Conservation (phyloP, 2,113 vertebrate species). For the Rhinopomastus cyanomelas region DNA sequence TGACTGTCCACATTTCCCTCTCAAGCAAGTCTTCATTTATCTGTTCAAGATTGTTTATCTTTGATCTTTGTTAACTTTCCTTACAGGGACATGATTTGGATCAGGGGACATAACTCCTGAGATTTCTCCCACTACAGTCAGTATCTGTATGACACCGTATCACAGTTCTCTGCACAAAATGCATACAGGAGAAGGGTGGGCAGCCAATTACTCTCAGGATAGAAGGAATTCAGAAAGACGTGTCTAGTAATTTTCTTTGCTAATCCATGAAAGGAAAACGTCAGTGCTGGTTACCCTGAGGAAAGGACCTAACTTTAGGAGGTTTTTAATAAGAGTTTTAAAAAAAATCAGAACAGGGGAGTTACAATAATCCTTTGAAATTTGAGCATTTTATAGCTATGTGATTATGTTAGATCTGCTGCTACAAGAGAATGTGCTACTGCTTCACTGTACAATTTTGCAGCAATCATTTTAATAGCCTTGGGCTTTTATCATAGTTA, state of each 20-base stretch:
- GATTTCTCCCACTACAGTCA: not conserved
- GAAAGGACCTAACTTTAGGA: not conserved
- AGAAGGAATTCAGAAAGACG: not conserved
- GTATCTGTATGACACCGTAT: not conserved
- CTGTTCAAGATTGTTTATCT: not conserved
- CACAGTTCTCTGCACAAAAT: not conserved
- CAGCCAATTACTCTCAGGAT: not conserved
- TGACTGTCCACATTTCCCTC: not conserved
- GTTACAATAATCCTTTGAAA: constrained; percentile 64
- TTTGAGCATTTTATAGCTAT: constrained; percentile 29
- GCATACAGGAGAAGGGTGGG: not conserved
- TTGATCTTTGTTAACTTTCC: not conserved
- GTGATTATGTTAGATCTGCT: constrained; percentile 37
- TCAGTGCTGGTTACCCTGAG: not conserved
- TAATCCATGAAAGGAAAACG: constrained; percentile 10
- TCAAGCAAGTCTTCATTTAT: not conserved
- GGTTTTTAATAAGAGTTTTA: constrained; percentile 50
- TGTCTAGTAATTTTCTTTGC: constrained; percentile 14
- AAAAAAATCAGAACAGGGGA: not conserved
- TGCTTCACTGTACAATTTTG: constrained; percentile 45
- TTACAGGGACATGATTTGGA: not conserved
- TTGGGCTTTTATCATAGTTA: constrained; percentile 44
- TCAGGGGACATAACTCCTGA: not conserved
- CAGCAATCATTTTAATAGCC: constrained; percentile 42
- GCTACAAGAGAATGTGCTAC: constrained; percentile 1